Base-by-base conservation (phyloP, 2,797 vertebrate species). In the Chaenodraco wilsoni region DNA sequence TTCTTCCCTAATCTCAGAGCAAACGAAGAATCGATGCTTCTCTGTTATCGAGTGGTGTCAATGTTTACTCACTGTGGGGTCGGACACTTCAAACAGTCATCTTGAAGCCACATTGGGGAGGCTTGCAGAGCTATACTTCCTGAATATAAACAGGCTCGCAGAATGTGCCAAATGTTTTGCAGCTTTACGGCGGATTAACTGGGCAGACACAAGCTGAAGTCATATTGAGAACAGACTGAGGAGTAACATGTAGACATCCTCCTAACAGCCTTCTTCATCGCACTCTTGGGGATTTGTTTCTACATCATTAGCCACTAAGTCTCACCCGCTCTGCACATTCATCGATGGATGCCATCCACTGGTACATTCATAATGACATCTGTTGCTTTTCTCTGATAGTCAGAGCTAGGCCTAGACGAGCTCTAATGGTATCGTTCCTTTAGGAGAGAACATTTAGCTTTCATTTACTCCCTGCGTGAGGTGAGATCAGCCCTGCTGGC, bases 381-480 rank as follows among this genome's bases (percentile, higher is more conserved):
- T 91, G 86, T 90, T 89, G 84, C 87, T 81, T 79, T 69, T 58
- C 65, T 74, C 69, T 84, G 81, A 84, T 83, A 83, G 67, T 75
- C 71, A 71, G 77, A 81, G 57, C 14, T 15, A 68, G 37, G 65
- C 84, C 43, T 82, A n/a, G n/a, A n/a, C 78, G 67, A 63, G 77
- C 80, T 86, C 78, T 89, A 91, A 91, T 85, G 82, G 69, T 78
- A 83, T 87, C 83, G 76, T 83, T 84, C 67, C 72, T 87, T 82
- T 67, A 83, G 76, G 84, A 89, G 27, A 89, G 76, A 92, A 88
- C 86, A 84, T 91, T 90, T 91, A 86, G 80, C 78, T 90, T 92
- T 91, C 88, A 91, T 93, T 90, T 92, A 80, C 78, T 91, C 89
- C 65, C 90, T 27, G 58, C 76, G 33, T 93, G 93, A 91, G 86